A percentile compares a stretch with the other conserved stretches of the same genome.
Conservation (phyloP, 2,797 vertebrate species). For the Adelosebastes latens region DNA sequence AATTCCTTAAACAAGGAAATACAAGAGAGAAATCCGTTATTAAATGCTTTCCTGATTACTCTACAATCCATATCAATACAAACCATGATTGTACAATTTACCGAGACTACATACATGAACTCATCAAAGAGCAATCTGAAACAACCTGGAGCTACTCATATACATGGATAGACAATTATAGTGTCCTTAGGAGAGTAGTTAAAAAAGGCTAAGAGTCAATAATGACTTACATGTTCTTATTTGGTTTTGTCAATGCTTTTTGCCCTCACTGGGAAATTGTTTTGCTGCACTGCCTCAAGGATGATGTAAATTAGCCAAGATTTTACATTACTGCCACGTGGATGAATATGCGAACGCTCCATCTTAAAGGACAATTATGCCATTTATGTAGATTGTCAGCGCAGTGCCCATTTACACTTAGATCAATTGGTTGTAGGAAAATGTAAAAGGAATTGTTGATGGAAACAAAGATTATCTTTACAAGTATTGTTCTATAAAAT, state of each 20-base stretch:
- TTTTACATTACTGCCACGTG: slow-evolving; percentile 60
- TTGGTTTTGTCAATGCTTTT: slow-evolving; percentile 74
- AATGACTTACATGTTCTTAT: slow-evolving; percentile 81
- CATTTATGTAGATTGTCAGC: slow-evolving; percentile 43
- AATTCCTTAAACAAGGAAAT: neutral
- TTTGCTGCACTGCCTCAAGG: slow-evolving; percentile 77
- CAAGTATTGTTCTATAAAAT: slow-evolving; percentile 27
- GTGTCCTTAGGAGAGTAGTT: slow-evolving; percentile 78
- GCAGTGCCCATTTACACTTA: slow-evolving; percentile 39
- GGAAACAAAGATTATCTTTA: slow-evolving; percentile 27
- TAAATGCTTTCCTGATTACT: slow-evolving; percentile 37
- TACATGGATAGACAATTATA: slow-evolving; percentile 75
- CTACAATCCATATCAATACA: slow-evolving; percentile 36
- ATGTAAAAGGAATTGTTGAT: slow-evolving; percentile 29
- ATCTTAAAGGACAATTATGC: slow-evolving; percentile 60
- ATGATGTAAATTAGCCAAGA: slow-evolving; percentile 71
- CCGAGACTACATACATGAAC: slow-evolving; percentile 52
- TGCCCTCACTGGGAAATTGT: slow-evolving; percentile 70
- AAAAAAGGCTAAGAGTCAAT: slow-evolving; percentile 81
- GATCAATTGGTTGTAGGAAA: slow-evolving; percentile 42
- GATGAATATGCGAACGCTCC: slow-evolving; percentile 52
- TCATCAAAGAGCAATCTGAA: slow-evolving; percentile 73
- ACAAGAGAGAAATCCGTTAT: slow-evolving; percentile 34
- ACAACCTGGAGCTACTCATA: slow-evolving; percentile 76
- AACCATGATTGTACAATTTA: slow-evolving; percentile 52